A percentile compares a stretch with the other conserved stretches of the same genome.
Evolutionary conservation across 2,888 invertebrate genomes (phyloP).

Genomic region (Galeruca laticollis): DNA sequence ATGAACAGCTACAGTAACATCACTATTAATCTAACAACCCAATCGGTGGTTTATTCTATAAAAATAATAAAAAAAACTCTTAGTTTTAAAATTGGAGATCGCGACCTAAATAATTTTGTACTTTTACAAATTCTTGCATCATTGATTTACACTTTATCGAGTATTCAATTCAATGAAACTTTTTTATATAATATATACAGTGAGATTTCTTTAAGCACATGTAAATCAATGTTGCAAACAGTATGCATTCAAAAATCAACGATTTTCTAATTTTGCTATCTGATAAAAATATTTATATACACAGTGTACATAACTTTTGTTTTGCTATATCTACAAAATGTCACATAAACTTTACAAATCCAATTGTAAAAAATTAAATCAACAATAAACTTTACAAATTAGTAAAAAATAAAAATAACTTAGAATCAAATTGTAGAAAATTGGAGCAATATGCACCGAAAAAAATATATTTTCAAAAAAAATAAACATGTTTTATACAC

Average conservation of each 20-base stretch:
- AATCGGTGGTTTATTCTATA: constrained; percentile 53
- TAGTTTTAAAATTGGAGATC: constrained; percentile 64
- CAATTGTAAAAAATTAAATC: constrained; percentile 47
- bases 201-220: constrained; percentile 48
- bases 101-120: constrained; percentile 66
- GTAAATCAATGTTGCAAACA: constrained; percentile 49
- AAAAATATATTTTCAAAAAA: constrained; percentile 56
- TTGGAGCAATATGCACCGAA: constrained; percentile 43
- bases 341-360: constrained; percentile 42
- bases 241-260: constrained; percentile 51
- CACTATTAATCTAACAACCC: constrained; percentile 48
- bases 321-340: constrained; percentile 50
- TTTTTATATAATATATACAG: constrained; percentile 34
- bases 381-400: constrained; percentile 50
- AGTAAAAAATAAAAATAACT: constrained; percentile 52
- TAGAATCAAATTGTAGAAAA: constrained; percentile 47
- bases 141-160: constrained; percentile 44
- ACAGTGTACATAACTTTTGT: constrained; percentile 52
- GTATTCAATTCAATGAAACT: constrained; percentile 29
- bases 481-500: constrained; percentile 58
- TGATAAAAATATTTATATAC: constrained; percentile 54
- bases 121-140: constrained; percentile 57
- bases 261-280: constrained; percentile 54
- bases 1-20: constrained; percentile 45
- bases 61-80: constrained; percentile 58